Percentiles rank a stretch among this genome's conserved stretches.
Evolutionary conservation across 2,113 vertebrate genomes (phyloP).

Genomic region (Atherinomorus stipes): DNA sequence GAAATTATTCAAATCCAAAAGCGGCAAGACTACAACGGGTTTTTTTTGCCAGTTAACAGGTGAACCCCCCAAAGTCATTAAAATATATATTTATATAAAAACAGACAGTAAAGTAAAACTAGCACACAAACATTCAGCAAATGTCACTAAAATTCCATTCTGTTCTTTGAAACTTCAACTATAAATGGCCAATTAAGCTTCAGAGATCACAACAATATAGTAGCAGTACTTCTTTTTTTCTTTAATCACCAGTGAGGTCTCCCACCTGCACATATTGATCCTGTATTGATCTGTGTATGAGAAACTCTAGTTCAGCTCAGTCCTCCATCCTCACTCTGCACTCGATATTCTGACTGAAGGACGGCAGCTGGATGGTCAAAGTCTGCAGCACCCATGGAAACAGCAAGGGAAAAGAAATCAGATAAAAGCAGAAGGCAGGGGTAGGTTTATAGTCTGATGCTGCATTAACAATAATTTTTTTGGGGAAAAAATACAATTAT

Average conservation of each 20-base stretch:
- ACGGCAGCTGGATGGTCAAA: constrained; percentile 35
- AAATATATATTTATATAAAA: no score
- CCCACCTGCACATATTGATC: constrained; percentile 79
- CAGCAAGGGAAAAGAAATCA: constrained; percentile 8
- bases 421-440: constrained; percentile 4
- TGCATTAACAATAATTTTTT: constrained; percentile 17
- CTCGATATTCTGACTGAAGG: constrained; percentile 70
- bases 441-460: not conserved
- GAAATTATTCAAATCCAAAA: not conserved
- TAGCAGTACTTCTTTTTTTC: constrained; percentile 43
- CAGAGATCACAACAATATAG: constrained; percentile 38
- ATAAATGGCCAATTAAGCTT: constrained; percentile 65
- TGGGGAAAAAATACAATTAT: not conserved
- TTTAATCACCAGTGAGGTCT: constrained; percentile 74
- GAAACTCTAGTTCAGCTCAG: constrained; percentile 70
- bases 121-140: not conserved
- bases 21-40: not conserved
- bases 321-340: constrained; percentile 58
- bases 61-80: not conserved
- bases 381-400: constrained; percentile 41
- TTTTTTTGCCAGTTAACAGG: not conserved
- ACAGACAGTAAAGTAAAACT: not conserved
- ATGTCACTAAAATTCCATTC: constrained; percentile 21
- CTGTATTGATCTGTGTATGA: constrained; percentile 75
- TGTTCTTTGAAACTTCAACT: constrained; percentile 20